Conservation (phyloP, 2,113 vertebrate species). For the Petaurus breviceps region DNA sequence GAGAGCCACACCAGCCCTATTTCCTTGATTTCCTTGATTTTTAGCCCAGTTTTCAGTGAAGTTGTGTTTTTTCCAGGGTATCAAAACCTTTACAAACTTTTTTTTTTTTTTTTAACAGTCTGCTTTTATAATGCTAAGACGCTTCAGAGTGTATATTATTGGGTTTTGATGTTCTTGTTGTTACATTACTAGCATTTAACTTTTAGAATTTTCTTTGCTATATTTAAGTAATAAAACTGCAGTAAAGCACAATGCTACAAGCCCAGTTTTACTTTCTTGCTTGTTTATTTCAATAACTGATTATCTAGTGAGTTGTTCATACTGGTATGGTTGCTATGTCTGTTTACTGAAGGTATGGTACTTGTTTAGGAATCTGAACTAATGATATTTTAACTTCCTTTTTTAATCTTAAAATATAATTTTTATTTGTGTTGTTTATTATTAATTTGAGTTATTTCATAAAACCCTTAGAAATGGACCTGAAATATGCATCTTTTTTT, state of each 20-base stretch:
- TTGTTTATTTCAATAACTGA: slow-evolving; percentile 64
- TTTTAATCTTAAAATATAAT: background rate
- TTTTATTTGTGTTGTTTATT: background rate
- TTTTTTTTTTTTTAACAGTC: background rate
- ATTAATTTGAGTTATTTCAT: background rate
- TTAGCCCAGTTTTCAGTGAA: background rate
- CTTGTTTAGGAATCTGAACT: background rate
- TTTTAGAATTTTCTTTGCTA: slow-evolving; percentile 46
- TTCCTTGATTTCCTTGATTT: background rate
- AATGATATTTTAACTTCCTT: background rate
- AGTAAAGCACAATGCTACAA: slow-evolving; percentile 34
- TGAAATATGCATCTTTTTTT: background rate
- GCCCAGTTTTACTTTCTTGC: slow-evolving; percentile 47
- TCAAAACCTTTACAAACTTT: background rate
- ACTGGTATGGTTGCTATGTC: background rate
- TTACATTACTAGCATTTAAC: slow-evolving; percentile 65
- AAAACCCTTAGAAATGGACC: background rate
- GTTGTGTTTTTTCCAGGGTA: background rate
- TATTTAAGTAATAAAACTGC: slow-evolving; percentile 66
- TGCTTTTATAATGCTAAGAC: slow-evolving; percentile 62
- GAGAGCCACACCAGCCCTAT: background rate
- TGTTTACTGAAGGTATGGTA: background rate
- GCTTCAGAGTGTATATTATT: slow-evolving; percentile 62
- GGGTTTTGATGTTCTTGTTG: slow-evolving; percentile 69
- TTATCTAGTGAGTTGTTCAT: slow-evolving; percentile 55